Percentiles rank a stretch among this genome's conserved stretches.
Conservation (phyloP, 2,113 vertebrate genomes). For the Emydocephalus ijimae region DNA sequence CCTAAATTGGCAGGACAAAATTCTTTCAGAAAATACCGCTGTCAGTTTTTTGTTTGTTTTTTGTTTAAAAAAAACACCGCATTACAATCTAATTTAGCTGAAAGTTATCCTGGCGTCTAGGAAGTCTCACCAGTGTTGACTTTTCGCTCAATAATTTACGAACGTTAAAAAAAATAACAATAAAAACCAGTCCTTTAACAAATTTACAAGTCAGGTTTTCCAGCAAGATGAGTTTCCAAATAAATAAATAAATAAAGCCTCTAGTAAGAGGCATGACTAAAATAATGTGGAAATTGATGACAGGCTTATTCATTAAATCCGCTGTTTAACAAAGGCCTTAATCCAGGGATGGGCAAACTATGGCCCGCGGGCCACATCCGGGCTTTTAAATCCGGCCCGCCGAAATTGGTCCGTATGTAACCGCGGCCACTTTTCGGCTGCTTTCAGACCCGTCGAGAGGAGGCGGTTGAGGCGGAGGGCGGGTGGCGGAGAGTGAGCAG, state of each 20-base stretch:
- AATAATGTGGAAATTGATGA: conserved; percentile 7
- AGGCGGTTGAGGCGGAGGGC: no score
- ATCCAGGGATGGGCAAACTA: neutral
- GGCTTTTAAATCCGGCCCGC: no score
- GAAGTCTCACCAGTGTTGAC: neutral
- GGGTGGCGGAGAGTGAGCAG: no score
- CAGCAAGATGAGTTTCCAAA: neutral
- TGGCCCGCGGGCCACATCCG: no score
- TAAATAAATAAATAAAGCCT: neutral
- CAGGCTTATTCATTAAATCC: neutral
- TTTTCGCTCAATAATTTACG: neutral
- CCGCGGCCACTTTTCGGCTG: no score
- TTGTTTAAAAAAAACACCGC: no score
- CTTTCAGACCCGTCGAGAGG: no score
- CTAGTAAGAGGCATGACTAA: neutral
- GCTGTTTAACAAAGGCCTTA: conserved; percentile 9
- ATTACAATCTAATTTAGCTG: neutral
- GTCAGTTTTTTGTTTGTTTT: no score
- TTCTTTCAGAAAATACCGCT: neutral
- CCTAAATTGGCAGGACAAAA: neutral
- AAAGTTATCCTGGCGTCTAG: neutral
- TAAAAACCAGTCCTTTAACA: neutral
- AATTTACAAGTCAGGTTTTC: neutral
- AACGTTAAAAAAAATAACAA: neutral
- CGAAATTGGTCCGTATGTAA: no score